A percentile compares a stretch with the other conserved stretches of the same genome.
Conservation (phyloP, 2,113 vertebrate genomes). For the Amblyornis subalaris region DNA sequence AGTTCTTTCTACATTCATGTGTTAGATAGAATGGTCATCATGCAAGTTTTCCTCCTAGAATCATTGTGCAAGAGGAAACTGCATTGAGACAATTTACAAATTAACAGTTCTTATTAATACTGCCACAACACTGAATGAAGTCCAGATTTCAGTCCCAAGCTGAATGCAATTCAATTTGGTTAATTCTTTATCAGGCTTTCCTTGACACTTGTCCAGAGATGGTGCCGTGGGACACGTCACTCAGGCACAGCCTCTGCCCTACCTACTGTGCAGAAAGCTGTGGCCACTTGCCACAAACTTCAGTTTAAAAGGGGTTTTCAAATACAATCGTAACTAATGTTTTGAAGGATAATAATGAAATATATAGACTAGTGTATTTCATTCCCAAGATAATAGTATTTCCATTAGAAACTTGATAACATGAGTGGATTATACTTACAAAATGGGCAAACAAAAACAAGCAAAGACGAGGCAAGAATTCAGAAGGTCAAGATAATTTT, state of each 20-base stretch:
- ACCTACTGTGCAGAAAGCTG: neutral
- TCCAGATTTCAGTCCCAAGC: neutral
- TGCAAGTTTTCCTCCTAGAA: neutral
- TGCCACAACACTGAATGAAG: neutral
- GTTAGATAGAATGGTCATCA: neutral
- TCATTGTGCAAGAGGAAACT: neutral
- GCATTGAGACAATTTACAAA: neutral
- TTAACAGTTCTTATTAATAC: neutral
- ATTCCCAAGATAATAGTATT: neutral
- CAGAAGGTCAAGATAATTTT: neutral
- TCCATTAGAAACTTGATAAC: neutral
- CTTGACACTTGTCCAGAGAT: neutral
- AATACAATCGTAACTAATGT: neutral
- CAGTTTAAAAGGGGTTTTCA: neutral
- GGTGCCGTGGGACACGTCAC: fast-evolving
- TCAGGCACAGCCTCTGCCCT: neutral
- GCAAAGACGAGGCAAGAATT: neutral
- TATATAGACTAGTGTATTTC: neutral
- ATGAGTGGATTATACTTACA: neutral
- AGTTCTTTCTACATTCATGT: fast-evolving
- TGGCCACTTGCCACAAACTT: neutral
- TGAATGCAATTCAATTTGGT: neutral
- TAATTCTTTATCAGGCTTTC: neutral
- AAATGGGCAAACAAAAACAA: neutral
- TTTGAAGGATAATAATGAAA: neutral